phyloP scores from a whole-genome alignment of 2,113 vertebrate species.

The Macquaria australasica region DNA sequence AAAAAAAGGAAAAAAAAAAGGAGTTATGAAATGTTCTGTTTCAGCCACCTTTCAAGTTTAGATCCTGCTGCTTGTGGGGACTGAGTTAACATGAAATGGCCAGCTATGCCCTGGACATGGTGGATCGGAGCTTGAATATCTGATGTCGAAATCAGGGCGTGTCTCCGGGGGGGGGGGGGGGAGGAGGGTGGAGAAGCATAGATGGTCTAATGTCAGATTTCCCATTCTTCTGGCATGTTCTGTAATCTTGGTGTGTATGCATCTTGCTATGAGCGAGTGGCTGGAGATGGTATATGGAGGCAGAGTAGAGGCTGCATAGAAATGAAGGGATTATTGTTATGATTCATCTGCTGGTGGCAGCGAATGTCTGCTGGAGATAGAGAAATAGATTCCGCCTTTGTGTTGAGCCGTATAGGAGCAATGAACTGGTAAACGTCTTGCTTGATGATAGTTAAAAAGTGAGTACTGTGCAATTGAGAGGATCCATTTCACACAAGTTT shows the following conservation, averaged over 20 bases:
- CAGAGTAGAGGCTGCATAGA: conserved; percentile 48
- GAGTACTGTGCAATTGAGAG: not conserved
- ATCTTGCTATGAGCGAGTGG: not conserved
- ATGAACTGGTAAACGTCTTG: conserved; percentile 7
- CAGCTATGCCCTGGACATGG: not conserved
- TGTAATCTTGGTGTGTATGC: conserved; percentile 14
- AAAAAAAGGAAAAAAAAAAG: not conserved
- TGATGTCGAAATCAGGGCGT: conserved; percentile 30
- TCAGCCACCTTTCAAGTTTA: conserved; percentile 6
- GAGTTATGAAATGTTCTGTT: not conserved
- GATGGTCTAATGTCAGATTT: conserved; percentile 57
- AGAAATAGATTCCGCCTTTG: conserved; percentile 25
- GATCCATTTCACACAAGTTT: not conserved
- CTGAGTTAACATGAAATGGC: conserved; percentile 1
- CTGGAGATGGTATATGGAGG: conserved; percentile 28
- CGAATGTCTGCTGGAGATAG: conserved; percentile 23
- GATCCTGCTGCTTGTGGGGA: not conserved
- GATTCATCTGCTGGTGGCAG: conserved; percentile 36
- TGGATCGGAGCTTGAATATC: conserved; percentile 1
- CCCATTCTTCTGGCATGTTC: conserved; percentile 28
- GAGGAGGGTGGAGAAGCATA: conserved; percentile 2
- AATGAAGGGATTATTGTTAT: conserved; percentile 62
- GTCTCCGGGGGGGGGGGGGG: conserved; percentile 22
- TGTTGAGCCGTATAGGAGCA: not conserved
- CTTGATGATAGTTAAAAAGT: not conserved